phyloP scores from a whole-genome alignment of 2,113 vertebrate species.

The Tonatia bakeri region DNA sequence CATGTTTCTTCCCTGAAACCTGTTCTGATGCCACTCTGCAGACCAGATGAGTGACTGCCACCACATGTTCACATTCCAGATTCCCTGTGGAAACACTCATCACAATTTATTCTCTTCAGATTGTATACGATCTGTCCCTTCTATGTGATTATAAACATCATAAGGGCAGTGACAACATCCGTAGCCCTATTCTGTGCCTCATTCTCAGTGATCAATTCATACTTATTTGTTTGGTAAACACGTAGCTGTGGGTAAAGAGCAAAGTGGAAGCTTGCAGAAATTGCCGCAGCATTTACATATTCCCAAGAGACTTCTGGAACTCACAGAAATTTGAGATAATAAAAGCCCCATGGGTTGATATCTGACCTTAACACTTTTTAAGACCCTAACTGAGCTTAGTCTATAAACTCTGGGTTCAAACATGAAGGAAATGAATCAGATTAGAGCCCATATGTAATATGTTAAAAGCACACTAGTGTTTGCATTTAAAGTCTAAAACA shows the following conservation, averaged over 20 bases:
- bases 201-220: background rate
- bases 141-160: background rate
- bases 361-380: background rate
- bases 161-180: background rate
- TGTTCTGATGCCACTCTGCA: background rate
- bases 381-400: background rate
- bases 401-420: background rate
- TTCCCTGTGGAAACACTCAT: background rate
- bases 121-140: background rate
- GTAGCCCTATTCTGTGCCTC: background rate
- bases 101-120: background rate
- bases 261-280: background rate
- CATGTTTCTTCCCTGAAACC: background rate
- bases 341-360: background rate
- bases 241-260: background rate
- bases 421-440: background rate
- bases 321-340: background rate
- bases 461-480: background rate
- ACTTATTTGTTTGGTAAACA: background rate
- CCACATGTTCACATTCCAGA: rapidly evolving
- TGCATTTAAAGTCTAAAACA: background rate
- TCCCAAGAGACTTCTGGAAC: background rate
- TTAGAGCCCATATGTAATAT: background rate
- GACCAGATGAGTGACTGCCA: background rate
- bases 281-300: background rate